phyloP scores from a whole-genome alignment of 2,888 invertebrate genomes.

The Euzophera pinguis region DNA sequence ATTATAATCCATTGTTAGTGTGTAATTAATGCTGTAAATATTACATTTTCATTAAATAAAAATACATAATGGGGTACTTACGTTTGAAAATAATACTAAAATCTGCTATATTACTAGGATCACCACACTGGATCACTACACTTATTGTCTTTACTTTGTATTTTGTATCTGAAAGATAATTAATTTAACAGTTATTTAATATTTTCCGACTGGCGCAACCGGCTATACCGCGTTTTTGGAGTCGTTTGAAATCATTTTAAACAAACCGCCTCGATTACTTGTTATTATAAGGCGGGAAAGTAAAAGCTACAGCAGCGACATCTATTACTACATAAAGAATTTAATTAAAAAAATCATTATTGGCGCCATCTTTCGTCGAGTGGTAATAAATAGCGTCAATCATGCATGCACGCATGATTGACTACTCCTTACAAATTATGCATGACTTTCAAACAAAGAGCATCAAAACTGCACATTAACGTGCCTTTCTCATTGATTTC shows the following conservation, averaged over 20 bases:
- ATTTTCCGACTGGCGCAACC: conserved; percentile 37
- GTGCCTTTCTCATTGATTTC: too few species aligned
- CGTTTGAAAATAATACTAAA: neutral
- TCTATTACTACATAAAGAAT: conserved; percentile 2
- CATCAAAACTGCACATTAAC: too few species aligned
- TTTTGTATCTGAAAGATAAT: neutral
- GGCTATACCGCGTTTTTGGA: conserved; percentile 66
- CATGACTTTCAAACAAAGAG: too few species aligned
- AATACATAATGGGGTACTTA: neutral
- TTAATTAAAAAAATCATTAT: neutral
- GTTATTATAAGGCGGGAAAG: conserved; percentile 25
- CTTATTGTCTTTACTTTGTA: neutral
- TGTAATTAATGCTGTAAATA: too few species aligned
- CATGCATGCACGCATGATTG: too few species aligned
- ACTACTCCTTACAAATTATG: too few species aligned
- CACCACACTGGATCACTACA: conserved; percentile 1
- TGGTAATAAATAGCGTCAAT: conserved; percentile 31
- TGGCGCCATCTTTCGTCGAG: conserved; percentile 46
- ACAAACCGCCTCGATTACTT: conserved; percentile 48
- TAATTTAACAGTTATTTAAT: neutral
- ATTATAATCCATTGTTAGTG: too few species aligned
- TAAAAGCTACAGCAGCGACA: conserved; percentile 15
- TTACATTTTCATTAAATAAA: too few species aligned
- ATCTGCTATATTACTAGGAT: too few species aligned
- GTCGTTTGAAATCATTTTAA: conserved; percentile 68